Evolutionary conservation across 2,888 invertebrate genomes (phyloP).

Genomic region (Luperina testacea): DNA sequence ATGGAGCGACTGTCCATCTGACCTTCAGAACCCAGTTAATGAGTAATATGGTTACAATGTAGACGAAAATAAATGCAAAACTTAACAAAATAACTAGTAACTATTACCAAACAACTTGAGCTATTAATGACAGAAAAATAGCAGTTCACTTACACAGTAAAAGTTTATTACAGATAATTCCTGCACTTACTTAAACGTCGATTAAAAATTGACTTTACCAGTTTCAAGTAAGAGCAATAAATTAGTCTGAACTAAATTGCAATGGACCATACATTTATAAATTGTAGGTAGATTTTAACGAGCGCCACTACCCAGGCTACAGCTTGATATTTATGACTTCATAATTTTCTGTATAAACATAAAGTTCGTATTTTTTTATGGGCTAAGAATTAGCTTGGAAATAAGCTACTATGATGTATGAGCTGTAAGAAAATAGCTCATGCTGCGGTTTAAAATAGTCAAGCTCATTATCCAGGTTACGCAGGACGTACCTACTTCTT

Average conservation of each 20-base stretch:
- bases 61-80: background rate
- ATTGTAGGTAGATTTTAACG: slow-evolving; percentile 36
- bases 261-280: slow-evolving; percentile 43
- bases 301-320: background rate
- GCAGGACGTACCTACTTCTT: background rate
- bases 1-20: background rate
- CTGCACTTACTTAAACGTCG: slow-evolving; percentile 20
- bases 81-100: too few species aligned
- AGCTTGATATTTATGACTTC: slow-evolving; percentile 27
- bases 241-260: slow-evolving; percentile 37
- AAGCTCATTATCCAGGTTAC: background rate
- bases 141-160: background rate
- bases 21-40: background rate
- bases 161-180: slow-evolving; percentile 34
- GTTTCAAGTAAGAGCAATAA: slow-evolving; percentile 30
- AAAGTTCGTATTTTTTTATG: slow-evolving; percentile 5
- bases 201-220: slow-evolving; percentile 25
- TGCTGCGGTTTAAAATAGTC: background rate
- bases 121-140: background rate
- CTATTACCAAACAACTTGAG: background rate
- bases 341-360: slow-evolving; percentile 40
- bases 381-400: slow-evolving; percentile 7
- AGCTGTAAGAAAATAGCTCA: background rate
- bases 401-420: background rate
- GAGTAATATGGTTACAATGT: background rate